These are phyloP conservation scores for Tillus elongatus DNA, from an alignment of 2,888 invertebrate genomes.

Conservation along the genomic window DNA sequence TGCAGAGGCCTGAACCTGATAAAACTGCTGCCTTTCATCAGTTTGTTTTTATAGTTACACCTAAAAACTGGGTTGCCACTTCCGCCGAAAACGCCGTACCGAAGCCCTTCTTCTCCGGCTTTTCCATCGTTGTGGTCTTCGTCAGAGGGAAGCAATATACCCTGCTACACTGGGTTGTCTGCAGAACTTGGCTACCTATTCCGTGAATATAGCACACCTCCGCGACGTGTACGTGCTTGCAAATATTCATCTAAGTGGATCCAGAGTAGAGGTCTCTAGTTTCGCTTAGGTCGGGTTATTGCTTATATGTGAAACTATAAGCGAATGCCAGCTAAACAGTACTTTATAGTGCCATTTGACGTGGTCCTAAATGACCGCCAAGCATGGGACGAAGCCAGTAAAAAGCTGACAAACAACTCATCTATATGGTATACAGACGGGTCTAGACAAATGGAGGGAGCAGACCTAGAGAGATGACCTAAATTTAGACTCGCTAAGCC, in stretches of 20 bases:
- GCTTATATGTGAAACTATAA: neutral
- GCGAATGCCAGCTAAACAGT: too few species aligned
- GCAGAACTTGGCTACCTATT: conserved; percentile 1
- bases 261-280: neutral
- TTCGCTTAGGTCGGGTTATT: neutral
- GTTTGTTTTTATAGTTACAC: neutral
- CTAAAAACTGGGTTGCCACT: conserved; percentile 4
- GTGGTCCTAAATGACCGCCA: too few species aligned
- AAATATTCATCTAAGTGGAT: conserved; percentile 1
- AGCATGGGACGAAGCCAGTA: too few species aligned
- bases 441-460: too few species aligned
- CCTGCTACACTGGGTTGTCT: neutral
- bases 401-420: too few species aligned
- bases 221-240: conserved; percentile 2
- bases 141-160: neutral
- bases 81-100: conserved; percentile 1
- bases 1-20: neutral
- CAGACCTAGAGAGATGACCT: too few species aligned
- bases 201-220: neutral
- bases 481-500: too few species aligned
- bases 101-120: neutral
- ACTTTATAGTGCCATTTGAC: too few species aligned
- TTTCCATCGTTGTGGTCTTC: conserved; percentile 2
- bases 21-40: conserved; percentile 1
- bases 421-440: too few species aligned